Evolutionary conservation across 2,888 invertebrate genomes (phyloP).

Genomic region (Candidula unifasciata): DNA sequence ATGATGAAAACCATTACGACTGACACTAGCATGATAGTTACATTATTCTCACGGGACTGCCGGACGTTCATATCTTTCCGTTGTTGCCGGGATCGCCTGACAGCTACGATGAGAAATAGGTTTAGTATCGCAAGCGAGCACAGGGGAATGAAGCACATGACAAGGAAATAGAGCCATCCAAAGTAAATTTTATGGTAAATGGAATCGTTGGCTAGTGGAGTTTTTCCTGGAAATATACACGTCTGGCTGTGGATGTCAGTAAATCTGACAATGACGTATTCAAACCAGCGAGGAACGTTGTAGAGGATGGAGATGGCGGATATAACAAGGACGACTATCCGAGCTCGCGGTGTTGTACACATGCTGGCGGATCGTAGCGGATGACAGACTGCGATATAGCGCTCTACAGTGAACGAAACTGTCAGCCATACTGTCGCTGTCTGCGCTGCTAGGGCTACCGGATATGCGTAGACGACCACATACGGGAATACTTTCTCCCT

Average conservation of each 20-base stretch:
- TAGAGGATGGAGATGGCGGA: conserved; percentile 89
- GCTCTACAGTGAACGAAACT: conserved; percentile 85
- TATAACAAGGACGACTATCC: conserved; percentile 90
- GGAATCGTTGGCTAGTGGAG: conserved; percentile 84
- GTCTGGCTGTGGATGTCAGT: conserved; percentile 52
- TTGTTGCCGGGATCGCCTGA: conserved; percentile 92
- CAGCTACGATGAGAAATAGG: conserved; percentile 88
- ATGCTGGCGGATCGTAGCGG: conserved; percentile 91
- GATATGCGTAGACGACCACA: conserved; percentile 79
- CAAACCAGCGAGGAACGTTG: conserved; percentile 85
- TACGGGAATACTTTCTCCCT: conserved; percentile 65
- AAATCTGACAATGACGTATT: conserved; percentile 79
- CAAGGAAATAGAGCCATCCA: conserved; percentile 94
- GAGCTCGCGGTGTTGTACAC: conserved; percentile 92
- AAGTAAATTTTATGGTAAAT: conserved; percentile 90
- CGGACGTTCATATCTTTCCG: conserved; percentile 91
- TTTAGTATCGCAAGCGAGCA: conserved; percentile 91
- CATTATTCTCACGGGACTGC: conserved; percentile 91
- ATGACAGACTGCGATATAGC: conserved; percentile 88
- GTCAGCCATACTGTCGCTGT: conserved; percentile 94
- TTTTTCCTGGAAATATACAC: conserved; percentile 79
- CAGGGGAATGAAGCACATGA: conserved; percentile 96
- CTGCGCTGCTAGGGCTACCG: conserved; percentile 91
- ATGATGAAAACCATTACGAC: conserved; percentile 96
- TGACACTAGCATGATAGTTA: conserved; percentile 95